Evolutionary conservation across 1,140 invertebrate species (phyloP).

Genomic region (Laupala kohalensis): DNA sequence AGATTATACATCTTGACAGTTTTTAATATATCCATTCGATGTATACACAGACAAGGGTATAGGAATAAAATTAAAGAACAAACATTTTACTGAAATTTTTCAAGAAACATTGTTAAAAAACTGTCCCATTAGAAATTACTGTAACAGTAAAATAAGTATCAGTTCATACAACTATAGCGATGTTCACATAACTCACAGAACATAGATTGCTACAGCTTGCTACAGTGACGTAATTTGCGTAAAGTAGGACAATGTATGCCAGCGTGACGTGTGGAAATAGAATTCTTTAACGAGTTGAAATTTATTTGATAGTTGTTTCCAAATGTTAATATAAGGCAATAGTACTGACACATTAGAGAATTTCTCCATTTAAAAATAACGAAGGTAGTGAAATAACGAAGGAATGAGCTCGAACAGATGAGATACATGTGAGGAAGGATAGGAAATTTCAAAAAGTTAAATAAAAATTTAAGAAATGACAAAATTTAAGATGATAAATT

Average conservation of each 20-base stretch:
- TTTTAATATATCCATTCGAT: too few relatives aligned
- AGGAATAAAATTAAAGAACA: not conserved
- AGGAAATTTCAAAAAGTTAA: too few relatives aligned
- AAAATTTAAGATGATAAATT: too few relatives aligned
- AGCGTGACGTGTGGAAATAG: not conserved
- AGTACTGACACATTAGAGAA: too few relatives aligned
- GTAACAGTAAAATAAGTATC: not conserved
- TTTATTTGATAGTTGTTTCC: not conserved
- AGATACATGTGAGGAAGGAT: not conserved
- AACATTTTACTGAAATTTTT: not conserved
- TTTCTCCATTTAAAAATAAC: not conserved
- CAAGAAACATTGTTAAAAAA: not conserved
- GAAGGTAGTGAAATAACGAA: not conserved
- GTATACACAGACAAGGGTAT: not conserved
- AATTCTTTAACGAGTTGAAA: not conserved
- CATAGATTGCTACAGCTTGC: too few relatives aligned
- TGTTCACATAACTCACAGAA: too few relatives aligned
- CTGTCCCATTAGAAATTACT: not conserved
- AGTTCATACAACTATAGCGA: too few relatives aligned
- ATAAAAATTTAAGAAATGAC: too few relatives aligned
- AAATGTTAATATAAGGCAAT: too few relatives aligned
- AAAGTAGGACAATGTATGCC: not conserved
- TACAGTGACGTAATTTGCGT: not conserved
- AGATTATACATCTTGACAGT: too few relatives aligned
- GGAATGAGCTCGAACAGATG: too few relatives aligned